These are phyloP conservation scores for Nothoprocta perdicaria DNA, from an alignment of 2,113 vertebrate species.

Conservation along the genomic window DNA sequence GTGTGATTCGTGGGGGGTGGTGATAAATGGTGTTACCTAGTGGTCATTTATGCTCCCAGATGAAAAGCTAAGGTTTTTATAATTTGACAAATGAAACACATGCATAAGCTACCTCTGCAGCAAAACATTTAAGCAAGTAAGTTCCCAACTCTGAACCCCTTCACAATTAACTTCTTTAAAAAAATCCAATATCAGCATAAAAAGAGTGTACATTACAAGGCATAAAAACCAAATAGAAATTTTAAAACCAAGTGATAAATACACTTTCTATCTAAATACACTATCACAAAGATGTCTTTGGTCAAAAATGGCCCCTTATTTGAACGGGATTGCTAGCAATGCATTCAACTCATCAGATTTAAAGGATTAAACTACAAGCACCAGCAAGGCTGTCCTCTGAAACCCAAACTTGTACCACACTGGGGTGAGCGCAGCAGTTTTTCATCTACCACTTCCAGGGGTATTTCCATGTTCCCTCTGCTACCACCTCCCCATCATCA, in stretches of 20 bases:
- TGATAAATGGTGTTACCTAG: not conserved
- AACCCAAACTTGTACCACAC: not conserved
- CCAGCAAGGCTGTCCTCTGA: not conserved
- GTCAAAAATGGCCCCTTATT: not conserved
- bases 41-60: conserved; percentile 12
- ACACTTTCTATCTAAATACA: not conserved
- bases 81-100: not conserved
- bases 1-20: not conserved
- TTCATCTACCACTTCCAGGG: not conserved
- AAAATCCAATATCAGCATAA: not conserved
- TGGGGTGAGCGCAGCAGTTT: not conserved
- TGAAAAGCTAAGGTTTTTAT: conserved; percentile 2
- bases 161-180: not conserved
- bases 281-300: not conserved
- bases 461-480: not conserved
- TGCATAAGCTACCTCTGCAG: not conserved
- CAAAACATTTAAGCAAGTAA: not conserved
- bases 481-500: not conserved
- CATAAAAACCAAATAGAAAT: not conserved
- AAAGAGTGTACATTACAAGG: not conserved
- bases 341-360: not conserved
- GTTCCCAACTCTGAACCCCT: not conserved
- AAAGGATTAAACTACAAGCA: not conserved
- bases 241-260: not conserved
- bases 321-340: not conserved